Evolutionary conservation across 1,140 invertebrate genomes (phyloP), one percentile per base, ranked within the genome.

Genomic region (Macrobrachium rosenbergii): DNA sequence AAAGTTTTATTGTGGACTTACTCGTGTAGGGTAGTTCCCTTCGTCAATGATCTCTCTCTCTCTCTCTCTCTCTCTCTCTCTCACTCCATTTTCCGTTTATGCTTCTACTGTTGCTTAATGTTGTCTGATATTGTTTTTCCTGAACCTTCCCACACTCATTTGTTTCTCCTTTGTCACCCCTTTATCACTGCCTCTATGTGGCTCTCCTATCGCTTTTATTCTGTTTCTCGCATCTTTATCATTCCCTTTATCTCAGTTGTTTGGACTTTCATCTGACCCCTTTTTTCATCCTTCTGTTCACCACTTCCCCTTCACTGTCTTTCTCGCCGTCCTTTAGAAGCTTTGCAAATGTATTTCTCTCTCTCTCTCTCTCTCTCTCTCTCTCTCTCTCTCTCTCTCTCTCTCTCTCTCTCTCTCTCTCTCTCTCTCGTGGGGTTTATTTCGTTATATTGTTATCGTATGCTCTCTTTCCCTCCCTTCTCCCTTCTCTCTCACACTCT

Each of bases 31-130:
- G 28, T 3, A 37, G 3, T 37, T 37, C 3, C 1, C 28, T 37
- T 37, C 28, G 3, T 37, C 28, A 37, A 37, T 3, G 28, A 37
- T 37, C 28, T 37, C 28, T 37, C 28, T 37, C 28, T 37, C 28
- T 37, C 28, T 75, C 73, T 75, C 73, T 75, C 37, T 75, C 73
- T 75, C 73, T 75, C 73, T 75, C 28, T 75, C 23, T 43, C n/a
- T 75, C 23, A 7, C 28, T 75, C 28, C 23, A 6, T 8, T 12
- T 52, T 75, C 37, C 73, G 28, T 37, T 37, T 37, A 37, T 37
- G 28, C 28, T 37, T 37, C 28, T 37, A 37, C 1, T 37, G 3
- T 37, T 37, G 28, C 28, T 37, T 37, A 3, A 37, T 37, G 28
- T 37, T 37, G 28, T 37, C 28, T 37, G 28, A 37, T 37, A 37